Evolutionary conservation across 1,140 invertebrate genomes (phyloP).

Genomic region (Acromyrmex heyeri): DNA sequence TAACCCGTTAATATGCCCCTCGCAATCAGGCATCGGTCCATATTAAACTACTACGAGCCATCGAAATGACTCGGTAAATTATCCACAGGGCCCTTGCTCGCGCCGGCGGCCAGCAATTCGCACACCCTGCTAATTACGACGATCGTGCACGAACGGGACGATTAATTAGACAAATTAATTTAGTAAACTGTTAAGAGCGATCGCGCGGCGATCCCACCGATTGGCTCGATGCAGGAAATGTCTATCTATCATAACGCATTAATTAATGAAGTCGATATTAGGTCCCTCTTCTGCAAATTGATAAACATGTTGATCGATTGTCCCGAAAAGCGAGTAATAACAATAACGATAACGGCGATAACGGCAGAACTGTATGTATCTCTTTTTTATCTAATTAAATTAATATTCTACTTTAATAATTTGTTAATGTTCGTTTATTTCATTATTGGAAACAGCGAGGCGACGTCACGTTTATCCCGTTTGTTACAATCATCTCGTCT

Average conservation of each 20-base stretch:
- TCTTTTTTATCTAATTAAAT: neutral
- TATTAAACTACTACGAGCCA: conserved; percentile 51
- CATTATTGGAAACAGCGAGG: neutral
- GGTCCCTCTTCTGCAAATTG: neutral
- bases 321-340: neutral
- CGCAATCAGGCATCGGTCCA: conserved; percentile 57
- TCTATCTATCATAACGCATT: neutral
- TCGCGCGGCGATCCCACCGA: conserved; percentile 12
- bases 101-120: conserved; percentile 13
- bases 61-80: conserved; percentile 59
- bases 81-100: neutral
- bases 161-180: conserved; percentile 66
- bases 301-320: neutral
- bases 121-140: conserved; percentile 42
- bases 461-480: conserved; percentile 6
- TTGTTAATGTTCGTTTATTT: neutral
- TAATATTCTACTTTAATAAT: neutral
- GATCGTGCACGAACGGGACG: neutral
- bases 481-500: conserved; percentile 11
- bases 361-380: neutral
- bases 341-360: neutral
- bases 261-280: conserved; percentile 34
- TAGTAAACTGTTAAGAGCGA: conserved; percentile 43
- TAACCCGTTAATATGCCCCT: conserved; percentile 51
- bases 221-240: neutral